These are phyloP conservation scores for Tiliacea aurago DNA, from an alignment of 2,888 invertebrate species.

Conservation along the genomic window DNA sequence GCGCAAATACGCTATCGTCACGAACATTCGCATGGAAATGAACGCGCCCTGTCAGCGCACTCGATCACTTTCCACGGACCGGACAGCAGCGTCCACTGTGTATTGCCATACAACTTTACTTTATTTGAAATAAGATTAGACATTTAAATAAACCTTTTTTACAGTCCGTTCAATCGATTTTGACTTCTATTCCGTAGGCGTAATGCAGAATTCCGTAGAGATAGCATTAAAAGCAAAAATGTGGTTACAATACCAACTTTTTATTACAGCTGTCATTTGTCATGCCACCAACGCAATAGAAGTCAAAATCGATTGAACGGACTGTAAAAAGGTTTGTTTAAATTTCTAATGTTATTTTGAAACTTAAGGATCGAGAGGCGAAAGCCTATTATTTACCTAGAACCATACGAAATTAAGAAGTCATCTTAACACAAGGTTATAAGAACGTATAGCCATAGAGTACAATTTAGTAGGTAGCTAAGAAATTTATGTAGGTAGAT, in stretches of 20 bases:
- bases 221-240: no score
- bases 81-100: not conserved
- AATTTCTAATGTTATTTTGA: no score
- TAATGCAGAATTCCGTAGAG: no score
- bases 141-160: no score
- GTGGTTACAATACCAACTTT: no score
- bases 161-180: no score
- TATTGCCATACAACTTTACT: not conserved
- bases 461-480: slow-evolving; percentile 55
- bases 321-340: no score
- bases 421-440: slow-evolving; percentile 35
- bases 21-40: not conserved
- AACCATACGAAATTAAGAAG: slow-evolving; percentile 26
- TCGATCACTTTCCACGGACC: not conserved
- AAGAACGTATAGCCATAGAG: slow-evolving; percentile 39
- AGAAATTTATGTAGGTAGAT: slow-evolving; percentile 72
- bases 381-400: slow-evolving; percentile 12
- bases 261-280: no score
- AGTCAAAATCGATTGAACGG: no score
- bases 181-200: no score
- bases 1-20: not conserved
- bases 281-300: no score
- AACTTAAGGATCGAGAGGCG: not conserved
- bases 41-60: not conserved
- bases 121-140: no score